Evolutionary conservation across 2,113 vertebrate genomes (phyloP), one percentile per base, ranked within the genome.

Genomic region (Eonycteris spelaea): DNA sequence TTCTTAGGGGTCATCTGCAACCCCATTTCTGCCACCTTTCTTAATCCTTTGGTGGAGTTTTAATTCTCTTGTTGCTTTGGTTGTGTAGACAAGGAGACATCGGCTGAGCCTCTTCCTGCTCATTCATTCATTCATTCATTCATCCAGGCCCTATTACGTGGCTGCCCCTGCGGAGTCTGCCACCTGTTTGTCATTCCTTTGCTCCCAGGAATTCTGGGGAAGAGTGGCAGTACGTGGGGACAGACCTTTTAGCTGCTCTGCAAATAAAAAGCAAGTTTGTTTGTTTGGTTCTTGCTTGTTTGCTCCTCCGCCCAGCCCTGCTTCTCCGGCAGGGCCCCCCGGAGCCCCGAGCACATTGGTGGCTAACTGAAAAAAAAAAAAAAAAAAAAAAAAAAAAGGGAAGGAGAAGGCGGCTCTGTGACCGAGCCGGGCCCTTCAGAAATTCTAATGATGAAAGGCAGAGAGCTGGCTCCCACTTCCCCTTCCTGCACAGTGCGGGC

Each of bases 391-490:
- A 83, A 8, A 53, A 40, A 10, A 19, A 28, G 12, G 9, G 28
- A 33, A 61, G 59, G 33, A 82, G 73, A 6, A 21, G 71, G n/a
- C 3, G 24, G 70, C 88, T 40, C 91, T 95, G 48, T 75, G 30
- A 82, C 13, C 77, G 96, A 70, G 35, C 77, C 79, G 78, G 95
- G 92, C 18, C 74, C 94, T 90, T 97, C 53, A 55, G 97, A 98
- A 98, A 96, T 88, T 57, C 87, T 92, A 87, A 38, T 45, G 97
- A 97, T 96, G 97, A 97, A 91, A 98, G 98, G 89, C 96, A 95
- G 97, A 22, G 12, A 18, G 71, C 2, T 59, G 86, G 90, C 67
- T 61, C 94, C 86, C 79, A 98, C 98, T 99, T 99, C 98, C 98
- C 97, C 53, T 59, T 98, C 96, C 96, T 97, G 84, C 26, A 53